phyloP scores from a whole-genome alignment of 1,140 invertebrate genomes.

The Batillaria attramentaria region DNA sequence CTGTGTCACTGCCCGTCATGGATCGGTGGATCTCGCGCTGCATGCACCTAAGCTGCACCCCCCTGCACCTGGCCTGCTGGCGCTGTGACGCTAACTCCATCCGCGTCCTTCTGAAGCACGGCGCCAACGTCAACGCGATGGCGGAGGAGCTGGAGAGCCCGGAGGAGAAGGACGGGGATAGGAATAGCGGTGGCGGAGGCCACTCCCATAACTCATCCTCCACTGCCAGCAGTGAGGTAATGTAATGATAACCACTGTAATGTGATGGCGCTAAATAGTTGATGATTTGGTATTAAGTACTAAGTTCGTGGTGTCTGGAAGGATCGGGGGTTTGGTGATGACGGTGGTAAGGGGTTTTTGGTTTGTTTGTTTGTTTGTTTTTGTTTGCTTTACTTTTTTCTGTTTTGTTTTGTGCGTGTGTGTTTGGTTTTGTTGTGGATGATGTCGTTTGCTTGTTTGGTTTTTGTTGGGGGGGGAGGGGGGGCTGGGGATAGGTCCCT shows the following conservation, averaged over 20 bases:
- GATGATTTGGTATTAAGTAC: too few species aligned
- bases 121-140: conserved; percentile 25
- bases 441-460: too few species aligned
- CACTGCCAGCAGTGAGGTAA: not conserved
- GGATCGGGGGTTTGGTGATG: too few species aligned
- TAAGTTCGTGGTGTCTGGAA: too few species aligned
- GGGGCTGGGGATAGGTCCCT: too few species aligned
- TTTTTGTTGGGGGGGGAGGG: too few species aligned
- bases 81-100: conserved; percentile 30
- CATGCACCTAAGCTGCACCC: conserved; percentile 18
- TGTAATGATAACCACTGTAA: not conserved
- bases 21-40: conserved; percentile 37
- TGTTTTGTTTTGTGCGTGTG: too few species aligned
- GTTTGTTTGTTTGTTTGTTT: too few species aligned
- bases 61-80: conserved; percentile 39
- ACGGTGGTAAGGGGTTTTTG: too few species aligned
- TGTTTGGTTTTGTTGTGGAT: too few species aligned
- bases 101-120: conserved; percentile 21
- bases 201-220: not conserved
- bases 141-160: conserved; percentile 24
- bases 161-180: not conserved
- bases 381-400: too few species aligned
- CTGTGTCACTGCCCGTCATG: conserved; percentile 29
- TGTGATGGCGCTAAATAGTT: not conserved
- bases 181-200: too few species aligned